Conservation (phyloP, 1,140 invertebrate species). For the Euwallacea fornicatus region DNA sequence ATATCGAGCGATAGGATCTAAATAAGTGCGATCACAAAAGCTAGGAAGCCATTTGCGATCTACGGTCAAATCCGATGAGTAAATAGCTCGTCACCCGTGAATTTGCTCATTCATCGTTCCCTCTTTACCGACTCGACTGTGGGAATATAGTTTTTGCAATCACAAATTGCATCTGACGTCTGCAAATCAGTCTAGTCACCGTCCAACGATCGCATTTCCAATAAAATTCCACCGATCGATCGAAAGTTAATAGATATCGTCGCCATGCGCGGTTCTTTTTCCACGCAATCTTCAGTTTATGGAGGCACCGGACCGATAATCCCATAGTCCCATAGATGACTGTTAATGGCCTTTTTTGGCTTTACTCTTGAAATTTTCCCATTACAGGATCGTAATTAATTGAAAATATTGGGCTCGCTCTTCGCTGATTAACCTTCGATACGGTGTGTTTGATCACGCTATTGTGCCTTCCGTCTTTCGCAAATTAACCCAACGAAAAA, state of each 20-base stretch:
- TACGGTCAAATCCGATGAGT: slow-evolving; percentile 10
- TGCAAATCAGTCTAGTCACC: slow-evolving; percentile 39
- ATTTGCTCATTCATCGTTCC: slow-evolving; percentile 33
- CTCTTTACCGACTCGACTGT: slow-evolving; percentile 26
- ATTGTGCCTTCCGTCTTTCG: neutral
- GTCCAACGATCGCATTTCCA: slow-evolving; percentile 34
- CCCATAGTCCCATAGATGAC: slow-evolving; percentile 8
- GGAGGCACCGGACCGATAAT: slow-evolving; percentile 19
- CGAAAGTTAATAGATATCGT: slow-evolving; percentile 35
- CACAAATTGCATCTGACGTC: slow-evolving; percentile 36
- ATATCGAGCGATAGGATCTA: no score
- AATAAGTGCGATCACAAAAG: slow-evolving; percentile 2
- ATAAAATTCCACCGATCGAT: slow-evolving; percentile 33
- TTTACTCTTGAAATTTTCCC: slow-evolving; percentile 2
- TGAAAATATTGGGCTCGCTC: slow-evolving; percentile 9
- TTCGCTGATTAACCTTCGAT: slow-evolving; percentile 7
- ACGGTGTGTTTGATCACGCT: slow-evolving; percentile 2
- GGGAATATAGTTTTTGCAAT: slow-evolving; percentile 38
- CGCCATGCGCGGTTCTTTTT: slow-evolving; percentile 12
- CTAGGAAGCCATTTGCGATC: slow-evolving; percentile 17
- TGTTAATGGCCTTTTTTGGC: slow-evolving; percentile 15
- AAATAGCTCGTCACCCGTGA: slow-evolving; percentile 17
- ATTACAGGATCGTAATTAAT: slow-evolving; percentile 6
- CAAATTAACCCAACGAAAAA: no score
- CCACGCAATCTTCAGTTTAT: slow-evolving; percentile 8